Conservation (phyloP, 2,113 vertebrate genomes). For the Carlito syrichta region DNA sequence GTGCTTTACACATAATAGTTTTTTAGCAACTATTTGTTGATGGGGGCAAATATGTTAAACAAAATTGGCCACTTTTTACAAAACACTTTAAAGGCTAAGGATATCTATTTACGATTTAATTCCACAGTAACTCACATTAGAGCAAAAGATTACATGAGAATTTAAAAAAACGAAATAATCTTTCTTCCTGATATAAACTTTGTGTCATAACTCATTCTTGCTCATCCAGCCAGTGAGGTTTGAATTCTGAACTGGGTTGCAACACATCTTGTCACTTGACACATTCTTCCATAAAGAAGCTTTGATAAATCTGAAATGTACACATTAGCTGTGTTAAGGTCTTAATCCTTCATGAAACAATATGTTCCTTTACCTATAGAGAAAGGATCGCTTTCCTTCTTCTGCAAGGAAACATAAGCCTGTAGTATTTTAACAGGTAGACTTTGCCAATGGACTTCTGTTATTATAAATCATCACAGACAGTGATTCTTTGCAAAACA, state of each 20-base stretch:
- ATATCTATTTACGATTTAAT: background rate
- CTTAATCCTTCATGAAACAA: conserved; percentile 14
- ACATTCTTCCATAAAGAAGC: background rate
- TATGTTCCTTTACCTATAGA: background rate
- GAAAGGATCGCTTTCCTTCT: background rate
- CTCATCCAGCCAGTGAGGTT: background rate
- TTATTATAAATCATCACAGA: conserved; percentile 10
- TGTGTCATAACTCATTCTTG: background rate
- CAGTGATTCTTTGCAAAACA: conserved; percentile 58
- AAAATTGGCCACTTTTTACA: conserved; percentile 20
- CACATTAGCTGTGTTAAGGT: background rate
- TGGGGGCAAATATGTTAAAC: background rate
- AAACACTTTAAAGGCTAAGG: conserved; percentile 14
- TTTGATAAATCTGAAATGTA: background rate
- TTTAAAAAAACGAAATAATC: background rate
- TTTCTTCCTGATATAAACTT: background rate
- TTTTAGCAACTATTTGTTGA: conserved; percentile 39
- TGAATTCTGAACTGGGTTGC: background rate
- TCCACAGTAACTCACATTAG: background rate
- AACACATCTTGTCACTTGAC: background rate
- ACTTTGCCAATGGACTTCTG: background rate
- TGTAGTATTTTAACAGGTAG: background rate
- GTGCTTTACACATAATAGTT: background rate
- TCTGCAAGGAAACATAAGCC: conserved; percentile 14
- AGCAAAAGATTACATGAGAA: background rate